Percentiles rank a stretch among this genome's conserved stretches.
Conservation (phyloP, 2,888 invertebrate species). For the Liodrosophila aerea region DNA sequence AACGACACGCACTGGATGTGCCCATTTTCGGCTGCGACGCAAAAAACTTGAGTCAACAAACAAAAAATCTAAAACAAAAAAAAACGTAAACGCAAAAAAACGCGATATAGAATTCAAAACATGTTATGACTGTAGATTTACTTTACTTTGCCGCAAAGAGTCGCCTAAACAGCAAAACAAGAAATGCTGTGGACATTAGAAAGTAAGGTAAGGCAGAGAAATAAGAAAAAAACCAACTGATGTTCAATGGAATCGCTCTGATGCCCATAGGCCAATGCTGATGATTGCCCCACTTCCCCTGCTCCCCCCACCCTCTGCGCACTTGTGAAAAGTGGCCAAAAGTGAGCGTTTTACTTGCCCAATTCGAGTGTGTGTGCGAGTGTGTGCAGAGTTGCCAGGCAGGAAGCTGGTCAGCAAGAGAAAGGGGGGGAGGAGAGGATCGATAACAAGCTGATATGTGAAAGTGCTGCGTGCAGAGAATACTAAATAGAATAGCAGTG, state of each 20-base stretch:
- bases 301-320: neutral
- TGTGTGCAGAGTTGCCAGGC: slow-evolving; percentile 64
- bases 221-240: slow-evolving; percentile 18
- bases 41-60: slow-evolving; percentile 48
- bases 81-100: slow-evolving; percentile 1
- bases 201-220: slow-evolving; percentile 57
- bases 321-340: slow-evolving; percentile 65
- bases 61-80: slow-evolving; percentile 5
- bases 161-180: slow-evolving; percentile 48
- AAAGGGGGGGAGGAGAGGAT: slow-evolving; percentile 24
- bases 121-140: slow-evolving; percentile 44
- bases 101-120: slow-evolving; percentile 62
- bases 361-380: slow-evolving; percentile 65
- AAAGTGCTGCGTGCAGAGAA: slow-evolving; percentile 63
- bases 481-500: slow-evolving; percentile 51
- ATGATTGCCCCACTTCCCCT: slow-evolving; percentile 16
- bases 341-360: slow-evolving; percentile 70
- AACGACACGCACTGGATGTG: slow-evolving; percentile 25
- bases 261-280: slow-evolving; percentile 33
- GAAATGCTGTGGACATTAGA: slow-evolving; percentile 60
- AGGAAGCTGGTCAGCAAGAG: slow-evolving; percentile 53
- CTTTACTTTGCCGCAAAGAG: slow-evolving; percentile 5
- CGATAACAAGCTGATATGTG: slow-evolving; percentile 47
- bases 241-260: slow-evolving; percentile 60
- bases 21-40: slow-evolving; percentile 39